phyloP scores from a whole-genome alignment of 2,888 invertebrate species.

The Cheilosia variabilis region DNA sequence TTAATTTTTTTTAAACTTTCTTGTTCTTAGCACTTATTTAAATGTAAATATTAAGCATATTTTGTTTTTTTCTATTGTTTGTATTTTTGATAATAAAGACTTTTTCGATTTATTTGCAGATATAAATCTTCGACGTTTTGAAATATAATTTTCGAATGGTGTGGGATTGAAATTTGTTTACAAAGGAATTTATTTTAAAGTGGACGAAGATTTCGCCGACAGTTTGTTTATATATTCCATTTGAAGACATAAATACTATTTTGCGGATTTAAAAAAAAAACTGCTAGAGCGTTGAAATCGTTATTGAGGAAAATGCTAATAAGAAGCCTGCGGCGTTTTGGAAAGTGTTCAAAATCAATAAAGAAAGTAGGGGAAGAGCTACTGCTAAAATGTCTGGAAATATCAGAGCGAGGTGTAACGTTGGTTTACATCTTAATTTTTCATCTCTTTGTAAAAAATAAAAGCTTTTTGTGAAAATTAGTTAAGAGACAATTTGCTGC shows the following conservation, averaged over 20 bases:
- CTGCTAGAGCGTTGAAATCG: neutral
- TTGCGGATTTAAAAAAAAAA: neutral
- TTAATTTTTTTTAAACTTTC: slow-evolving; percentile 16
- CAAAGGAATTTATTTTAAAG: slow-evolving; percentile 3
- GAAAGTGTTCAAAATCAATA: too few species aligned
- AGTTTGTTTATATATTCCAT: neutral
- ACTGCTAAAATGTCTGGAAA: too few species aligned
- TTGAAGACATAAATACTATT: neutral
- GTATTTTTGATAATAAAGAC: neutral
- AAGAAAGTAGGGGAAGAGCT: too few species aligned
- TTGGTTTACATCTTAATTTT: too few species aligned
- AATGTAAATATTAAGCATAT: slow-evolving; percentile 42
- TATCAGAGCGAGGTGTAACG: too few species aligned
- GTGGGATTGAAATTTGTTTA: slow-evolving; percentile 3
- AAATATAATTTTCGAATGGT: neutral
- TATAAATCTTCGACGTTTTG: neutral
- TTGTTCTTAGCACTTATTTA: slow-evolving; percentile 37
- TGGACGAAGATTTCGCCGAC: neutral
- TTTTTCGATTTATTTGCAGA: neutral
- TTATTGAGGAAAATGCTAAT: neutral
- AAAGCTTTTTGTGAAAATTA: too few species aligned
- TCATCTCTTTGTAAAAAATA: too few species aligned
- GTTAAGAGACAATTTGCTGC: too few species aligned
- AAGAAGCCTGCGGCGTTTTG: neutral
- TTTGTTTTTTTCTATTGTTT: slow-evolving; percentile 41